Evolutionary conservation across 2,113 vertebrate species (phyloP).

Genomic region (Lutjanus erythropterus): DNA sequence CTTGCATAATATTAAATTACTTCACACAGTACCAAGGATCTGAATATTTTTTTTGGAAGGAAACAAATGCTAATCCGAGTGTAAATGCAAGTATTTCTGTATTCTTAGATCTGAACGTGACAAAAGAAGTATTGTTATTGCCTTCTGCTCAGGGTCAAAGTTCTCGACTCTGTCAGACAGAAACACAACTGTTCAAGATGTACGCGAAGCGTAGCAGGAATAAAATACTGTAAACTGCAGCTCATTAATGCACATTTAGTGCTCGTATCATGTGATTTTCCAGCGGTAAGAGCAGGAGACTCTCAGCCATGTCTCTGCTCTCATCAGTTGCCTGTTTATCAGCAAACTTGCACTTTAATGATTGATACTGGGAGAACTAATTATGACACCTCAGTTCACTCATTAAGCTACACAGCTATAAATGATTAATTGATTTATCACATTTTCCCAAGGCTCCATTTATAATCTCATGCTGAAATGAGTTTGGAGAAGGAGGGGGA

Average conservation of each 20-base stretch:
- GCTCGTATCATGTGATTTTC: constrained; percentile 45
- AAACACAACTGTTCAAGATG: neutral
- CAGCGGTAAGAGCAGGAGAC: constrained; percentile 28
- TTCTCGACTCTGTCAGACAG: neutral
- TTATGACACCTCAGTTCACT: constrained; percentile 84
- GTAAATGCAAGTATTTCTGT: neutral
- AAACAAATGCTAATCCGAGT: neutral
- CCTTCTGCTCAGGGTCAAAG: neutral
- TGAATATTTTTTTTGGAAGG: neutral
- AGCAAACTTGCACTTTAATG: constrained; percentile 80
- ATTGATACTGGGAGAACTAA: constrained; percentile 83
- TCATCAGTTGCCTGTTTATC: constrained; percentile 80
- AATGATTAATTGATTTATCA: constrained; percentile 89
- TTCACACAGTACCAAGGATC: no score
- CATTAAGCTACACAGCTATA: constrained; percentile 83
- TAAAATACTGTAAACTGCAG: constrained; percentile 39
- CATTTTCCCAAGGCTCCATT: constrained; percentile 84
- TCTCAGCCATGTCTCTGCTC: constrained; percentile 55
- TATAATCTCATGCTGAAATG: constrained; percentile 86
- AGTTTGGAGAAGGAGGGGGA: constrained; percentile 61
- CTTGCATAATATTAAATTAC: no score
- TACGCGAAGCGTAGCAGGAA: neutral
- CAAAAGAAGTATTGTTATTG: neutral
- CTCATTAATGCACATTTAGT: constrained; percentile 66
- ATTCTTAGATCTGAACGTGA: neutral